Evolutionary conservation across 2,797 vertebrate genomes (phyloP).

Genomic region (Chlorospingus semifuscus): DNA sequence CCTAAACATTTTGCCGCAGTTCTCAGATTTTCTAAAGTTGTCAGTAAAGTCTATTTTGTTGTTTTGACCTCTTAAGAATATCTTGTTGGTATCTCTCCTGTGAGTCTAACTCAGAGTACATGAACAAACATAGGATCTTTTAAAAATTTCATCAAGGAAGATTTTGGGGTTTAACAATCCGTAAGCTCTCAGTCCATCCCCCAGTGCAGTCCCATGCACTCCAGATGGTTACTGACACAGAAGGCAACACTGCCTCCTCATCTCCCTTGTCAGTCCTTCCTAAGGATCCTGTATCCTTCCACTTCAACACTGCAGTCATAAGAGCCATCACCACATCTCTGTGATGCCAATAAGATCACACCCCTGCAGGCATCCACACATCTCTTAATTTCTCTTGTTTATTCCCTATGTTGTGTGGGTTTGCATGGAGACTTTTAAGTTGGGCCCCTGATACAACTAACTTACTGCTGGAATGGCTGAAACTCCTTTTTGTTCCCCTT

Average conservation of each 20-base stretch:
- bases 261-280: background rate
- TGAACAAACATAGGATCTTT: background rate
- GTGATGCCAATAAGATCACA: background rate
- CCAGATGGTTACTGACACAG: background rate
- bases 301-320: background rate
- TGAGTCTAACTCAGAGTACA: background rate
- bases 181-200: no score
- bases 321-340: background rate
- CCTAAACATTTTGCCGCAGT: background rate
- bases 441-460: rapidly evolving
- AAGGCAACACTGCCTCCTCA: background rate
- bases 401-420: background rate
- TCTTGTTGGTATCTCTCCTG: background rate
- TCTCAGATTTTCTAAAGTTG: background rate
- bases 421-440: background rate
- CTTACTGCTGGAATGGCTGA: background rate
- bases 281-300: background rate
- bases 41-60: background rate
- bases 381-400: background rate
- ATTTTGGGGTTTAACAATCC: background rate
- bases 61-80: background rate
- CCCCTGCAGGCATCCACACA: background rate
- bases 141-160: background rate
- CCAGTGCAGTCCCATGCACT: background rate
- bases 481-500: background rate